A percentile compares a stretch with the other conserved stretches of the same genome.
Conservation (phyloP, 2,113 vertebrate genomes). For the Kryptolebias marmoratus region DNA sequence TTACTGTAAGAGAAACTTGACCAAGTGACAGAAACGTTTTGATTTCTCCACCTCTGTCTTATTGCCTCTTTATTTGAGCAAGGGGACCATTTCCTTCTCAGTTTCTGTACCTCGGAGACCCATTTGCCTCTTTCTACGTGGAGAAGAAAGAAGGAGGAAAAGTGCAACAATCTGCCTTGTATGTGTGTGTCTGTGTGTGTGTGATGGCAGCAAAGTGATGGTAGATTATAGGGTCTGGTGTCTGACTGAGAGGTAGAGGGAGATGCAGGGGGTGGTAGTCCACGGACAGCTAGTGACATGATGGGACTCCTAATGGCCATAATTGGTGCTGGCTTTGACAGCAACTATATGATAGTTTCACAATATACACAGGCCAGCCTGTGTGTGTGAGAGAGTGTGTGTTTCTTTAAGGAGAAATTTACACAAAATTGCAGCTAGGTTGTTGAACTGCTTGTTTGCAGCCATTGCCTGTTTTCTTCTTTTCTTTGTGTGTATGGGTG, state of each 20-base stretch:
- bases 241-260: conserved; percentile 83
- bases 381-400: conserved; percentile 24
- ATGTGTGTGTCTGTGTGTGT: conserved; percentile 65
- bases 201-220: conserved; percentile 96
- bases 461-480: conserved; percentile 52
- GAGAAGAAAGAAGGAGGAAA: conserved; percentile 54
- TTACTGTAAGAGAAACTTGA: conserved; percentile 4
- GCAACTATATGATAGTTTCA: conserved; percentile 95
- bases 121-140: conserved; percentile 36
- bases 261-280: conserved; percentile 84
- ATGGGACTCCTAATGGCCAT: conserved; percentile 99
- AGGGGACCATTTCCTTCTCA: conserved; percentile 30
- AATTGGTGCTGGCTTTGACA: conserved; percentile 99
- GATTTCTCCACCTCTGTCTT: neutral
- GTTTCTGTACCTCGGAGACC: conserved; percentile 28
- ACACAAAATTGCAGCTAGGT: conserved; percentile 98
- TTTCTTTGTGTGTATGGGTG: conserved; percentile 29
- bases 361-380: conserved; percentile 86
- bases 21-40: neutral
- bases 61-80: conserved; percentile 8
- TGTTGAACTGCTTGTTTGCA: conserved; percentile 89
- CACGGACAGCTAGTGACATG: conserved; percentile 95
- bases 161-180: conserved; percentile 84
- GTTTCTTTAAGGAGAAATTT: conserved; percentile 95
- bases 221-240: conserved; percentile 97